Base-by-base conservation (phyloP, 2,113 vertebrate genomes). In the Pedionomus torquatus region DNA sequence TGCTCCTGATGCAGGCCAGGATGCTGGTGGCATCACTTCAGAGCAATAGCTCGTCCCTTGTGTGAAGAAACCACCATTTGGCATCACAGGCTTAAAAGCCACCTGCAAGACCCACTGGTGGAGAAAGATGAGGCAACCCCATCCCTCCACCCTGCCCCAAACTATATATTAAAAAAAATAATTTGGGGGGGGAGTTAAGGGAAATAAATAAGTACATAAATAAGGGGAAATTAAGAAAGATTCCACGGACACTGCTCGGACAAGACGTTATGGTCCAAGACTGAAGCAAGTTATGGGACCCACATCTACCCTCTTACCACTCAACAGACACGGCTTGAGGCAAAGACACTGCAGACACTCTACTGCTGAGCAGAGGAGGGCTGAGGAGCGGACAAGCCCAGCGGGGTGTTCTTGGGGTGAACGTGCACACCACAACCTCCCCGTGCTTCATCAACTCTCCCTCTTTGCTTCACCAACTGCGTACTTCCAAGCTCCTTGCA, bases 391-490 rank as follows among this genome's bases (percentile, higher is more conserved):
- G 31, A n/a, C 46, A 43, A 8, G 35, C 37, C 68, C 49, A 10
- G 25, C 3, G 18, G 7, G 30, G 4, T 7, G 14, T 26, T 57
- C 33, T 17, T 25, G 75, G 33, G 23, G 13, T 81, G 28, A 77
- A 69, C 0, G 0, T 6, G 8, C 26, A 33, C 13, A 18, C 26
- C 52, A 46, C 16, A 5, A 2, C 23, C 31, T 58, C 49, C 66
- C 60, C 6, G 20, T 26, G 41, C 46, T 54, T 28, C 52, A 30
- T 54, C 52, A 54, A 54, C 16, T 28, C 52, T 54, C 52, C 28
- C 41, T 81, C 46, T 60, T 52, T 51, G 24, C 74, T 71, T 39
- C 51, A 70, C 54, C 65, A 58, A 3, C 74, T n/a, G 41, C 1
- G 1, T 33, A 6, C 17, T 77, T 61, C 55, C 68, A 31, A 41